Conservation (phyloP, 2,888 invertebrate genomes). For the Cephus pygmeus region DNA sequence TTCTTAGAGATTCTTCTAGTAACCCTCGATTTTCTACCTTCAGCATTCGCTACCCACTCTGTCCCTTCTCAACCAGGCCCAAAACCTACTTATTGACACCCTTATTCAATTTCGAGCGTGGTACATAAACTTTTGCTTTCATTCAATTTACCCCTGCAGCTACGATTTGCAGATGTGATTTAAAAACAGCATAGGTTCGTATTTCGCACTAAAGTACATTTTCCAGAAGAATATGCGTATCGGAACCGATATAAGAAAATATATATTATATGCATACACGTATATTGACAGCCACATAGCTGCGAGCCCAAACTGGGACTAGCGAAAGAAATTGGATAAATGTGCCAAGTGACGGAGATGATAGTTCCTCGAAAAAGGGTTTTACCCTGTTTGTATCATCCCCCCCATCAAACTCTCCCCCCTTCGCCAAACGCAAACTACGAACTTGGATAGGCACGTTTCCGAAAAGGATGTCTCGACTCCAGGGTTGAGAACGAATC, state of each 20-base stretch:
- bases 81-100: neutral
- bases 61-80: neutral
- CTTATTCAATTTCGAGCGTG: neutral
- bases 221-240: neutral
- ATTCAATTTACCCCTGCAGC: neutral
- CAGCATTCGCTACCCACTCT: too few species aligned
- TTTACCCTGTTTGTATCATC: neutral
- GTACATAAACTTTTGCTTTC: neutral
- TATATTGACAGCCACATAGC: too few species aligned
- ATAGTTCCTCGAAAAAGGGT: neutral
- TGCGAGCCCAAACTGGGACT: too few species aligned
- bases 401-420: too few species aligned
- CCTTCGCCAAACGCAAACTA: neutral
- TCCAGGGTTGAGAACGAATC: slow-evolving; percentile 6
- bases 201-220: neutral
- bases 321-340: neutral
- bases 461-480: neutral
- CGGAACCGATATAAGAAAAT: neutral
- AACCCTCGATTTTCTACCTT: neutral
- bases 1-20: neutral
- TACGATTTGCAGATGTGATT: neutral
- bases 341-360: neutral
- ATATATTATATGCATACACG: neutral
- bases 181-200: neutral
- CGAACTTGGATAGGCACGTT: neutral